Evolutionary conservation across 2,113 vertebrate species (phyloP), one percentile per base, ranked within the genome.

Genomic region (Piliocolobus tephrosceles): DNA sequence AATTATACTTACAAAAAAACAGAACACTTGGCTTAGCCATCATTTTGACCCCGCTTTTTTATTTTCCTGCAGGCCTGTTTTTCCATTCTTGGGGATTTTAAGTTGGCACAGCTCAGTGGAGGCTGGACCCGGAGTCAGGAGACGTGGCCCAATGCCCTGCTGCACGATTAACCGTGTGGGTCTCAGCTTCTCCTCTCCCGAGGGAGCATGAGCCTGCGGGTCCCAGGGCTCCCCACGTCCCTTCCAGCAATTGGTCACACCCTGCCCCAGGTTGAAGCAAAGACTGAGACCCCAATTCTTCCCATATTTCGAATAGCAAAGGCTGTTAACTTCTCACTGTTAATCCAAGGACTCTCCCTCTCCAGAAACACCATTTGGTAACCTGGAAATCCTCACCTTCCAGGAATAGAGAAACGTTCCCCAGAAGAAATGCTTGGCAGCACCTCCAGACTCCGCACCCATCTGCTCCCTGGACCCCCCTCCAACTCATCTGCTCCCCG

Each of bases 11-110:
- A 45, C 45, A 50, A 55, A 58, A 58, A 13, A 73, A 50, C 55
- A 50, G 40, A 90, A 47, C n/a, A 27, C 68, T 58, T 50, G 2
- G 18, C 92, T 93, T 64, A 89, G 94, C 73, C 47, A 64, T 30
- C 14, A 8, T 18, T 87, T 70, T 75, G 27, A 7, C 20, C 47
- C 25, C 72, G n/a, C 30, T 50, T 72, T 27, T 40, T 81, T 40
- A 1, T 32, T 91, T 52, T 79, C 66, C 73, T 68, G 73, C 66
- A 43, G 84, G 98, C 91, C 93, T 97, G 93, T 97, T 96, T 98
- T 95, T 95, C 97, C 97, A n/a, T 94, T 85, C 92, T 55, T 55
- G n/a, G 76, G 84, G 93, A 83, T 45, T 94, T 61, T 76, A 27
- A 94, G 38, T 40, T 96, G 96, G 96, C 96, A 8, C 0, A 30